Evolutionary conservation across 2,797 vertebrate species (phyloP).

Genomic region (Fratercula arctica): DNA sequence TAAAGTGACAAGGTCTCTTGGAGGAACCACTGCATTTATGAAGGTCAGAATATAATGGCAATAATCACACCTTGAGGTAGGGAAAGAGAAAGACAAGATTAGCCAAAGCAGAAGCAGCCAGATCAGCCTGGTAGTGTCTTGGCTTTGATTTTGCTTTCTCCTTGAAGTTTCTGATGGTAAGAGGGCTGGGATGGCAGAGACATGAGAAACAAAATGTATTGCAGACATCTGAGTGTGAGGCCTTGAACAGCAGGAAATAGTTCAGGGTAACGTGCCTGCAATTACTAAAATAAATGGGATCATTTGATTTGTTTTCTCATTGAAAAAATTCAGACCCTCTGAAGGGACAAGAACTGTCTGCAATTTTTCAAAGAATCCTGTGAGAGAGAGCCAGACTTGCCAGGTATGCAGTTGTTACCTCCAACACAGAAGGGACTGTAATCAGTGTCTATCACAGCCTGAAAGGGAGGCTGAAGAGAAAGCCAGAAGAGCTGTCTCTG

Average conservation of each 20-base stretch:
- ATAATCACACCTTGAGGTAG: background rate
- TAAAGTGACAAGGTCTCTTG: background rate
- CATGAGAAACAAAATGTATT: background rate
- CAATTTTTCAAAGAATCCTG: background rate
- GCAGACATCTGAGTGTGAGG: background rate
- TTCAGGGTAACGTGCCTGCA: background rate
- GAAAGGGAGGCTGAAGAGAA: background rate
- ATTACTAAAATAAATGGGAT: background rate
- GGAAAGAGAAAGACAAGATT: background rate
- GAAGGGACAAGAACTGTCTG: background rate
- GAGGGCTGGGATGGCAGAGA: background rate
- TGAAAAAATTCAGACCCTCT: background rate
- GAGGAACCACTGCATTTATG: background rate
- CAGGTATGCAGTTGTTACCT: background rate
- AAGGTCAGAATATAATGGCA: background rate
- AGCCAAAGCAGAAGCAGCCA: background rate
- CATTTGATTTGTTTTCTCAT: background rate
- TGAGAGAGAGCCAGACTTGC: background rate
- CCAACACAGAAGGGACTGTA: background rate
- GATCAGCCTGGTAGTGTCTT: background rate
- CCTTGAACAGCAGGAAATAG: background rate
- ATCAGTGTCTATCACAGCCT: background rate
- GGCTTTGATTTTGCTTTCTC: background rate
- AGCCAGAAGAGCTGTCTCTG: background rate
- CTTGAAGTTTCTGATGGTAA: background rate